Evolutionary conservation across 2,888 invertebrate genomes (phyloP), one percentile per base, ranked within the genome.

Genomic region (Drosophila melanosoma): DNA sequence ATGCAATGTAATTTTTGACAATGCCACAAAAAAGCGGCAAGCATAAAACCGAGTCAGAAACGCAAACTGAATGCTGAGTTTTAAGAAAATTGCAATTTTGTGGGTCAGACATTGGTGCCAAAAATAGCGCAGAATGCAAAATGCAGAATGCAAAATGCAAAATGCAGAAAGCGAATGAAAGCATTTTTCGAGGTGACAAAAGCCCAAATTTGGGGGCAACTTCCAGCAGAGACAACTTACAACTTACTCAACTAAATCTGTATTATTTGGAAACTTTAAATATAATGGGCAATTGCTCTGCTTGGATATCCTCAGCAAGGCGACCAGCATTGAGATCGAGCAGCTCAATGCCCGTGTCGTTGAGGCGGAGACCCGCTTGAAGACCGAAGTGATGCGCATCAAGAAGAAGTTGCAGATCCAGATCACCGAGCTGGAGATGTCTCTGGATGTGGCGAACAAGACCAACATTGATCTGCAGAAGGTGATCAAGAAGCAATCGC

Each of bases 351-450:
- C 98, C 91, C 98, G 99, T 91, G 97, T 99, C 87, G 97, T 98
- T 76, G 99, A 99, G 93, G 98, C 98, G 80, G 99, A 99, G 94
- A 98, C 98, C 87, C 97, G 96, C 94, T 95, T 99, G 94, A 98
- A 98, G 95, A 96, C 98, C 91, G 99, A 99, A 94, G 97, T 99
- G 68, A 95, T 96, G 83, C 97, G 99, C 94, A 97, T 99, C 95
- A 99, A 99, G 97, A 99, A 99, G 98, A 99, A 99, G 97, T 95
- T 98, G 93, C 98, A 98, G 94, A 97, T 98, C 93, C 98, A 98
- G 92, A 99, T 99, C 94, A 98, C 98, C 90, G 99, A 99, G 94
- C 94, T 99, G 92, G 99, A 99, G 94, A 96, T 99, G 95, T 97
- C 98, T 66, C 95, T 99, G 94, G 99, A 99, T 94, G 97, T 98